Evolutionary conservation across 2,888 invertebrate genomes (phyloP), one percentile per base, ranked within the genome.

Genomic region (Melangyna quadrimaculata): DNA sequence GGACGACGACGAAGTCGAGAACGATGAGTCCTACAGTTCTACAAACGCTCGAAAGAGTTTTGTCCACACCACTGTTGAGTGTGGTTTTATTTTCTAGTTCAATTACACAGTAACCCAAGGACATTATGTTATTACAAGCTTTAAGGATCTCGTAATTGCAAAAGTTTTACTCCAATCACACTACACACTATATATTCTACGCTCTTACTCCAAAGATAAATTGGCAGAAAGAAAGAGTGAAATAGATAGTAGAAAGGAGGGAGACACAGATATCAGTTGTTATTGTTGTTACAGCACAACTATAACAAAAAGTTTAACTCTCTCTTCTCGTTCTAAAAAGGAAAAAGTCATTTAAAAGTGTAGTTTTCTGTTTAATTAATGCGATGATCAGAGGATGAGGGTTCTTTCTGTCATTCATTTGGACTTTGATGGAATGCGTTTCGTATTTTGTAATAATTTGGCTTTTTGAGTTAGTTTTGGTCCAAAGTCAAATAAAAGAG

Each of bases 91-190:
- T 80, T 80, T 77, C 71, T 80, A 84, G 80, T 84, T 84, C 84
- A 84, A 84, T 84, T 84, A 84, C 84, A 84, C 71, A 80, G 84
- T 81, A 61, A 81, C 78, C 81, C 81, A 81, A 70, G 81, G 73
- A 86, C 86, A 81, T 86, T 86, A 86, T 81, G 81, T 86, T 86
- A 81, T 86, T 86, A 81, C 77, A 86, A 86, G 86, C 86, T 86
- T 86, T 86, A 86, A 86, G 81, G 86, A 81, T 81, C 81, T 81
- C 77, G 61, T 86, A 86, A 86, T 86, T 86, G 86, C 86, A 65
- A 86, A 86, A 86, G 81, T 86, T 86, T 86, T 74, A 51, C 63
- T 73, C 35, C 63, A 81, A 77, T 81, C 81, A 69, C 45, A 79
- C 37, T 45, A 40, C n/a, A 22, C 37, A 4, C 37, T 19, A 3